A percentile compares a stretch with the other conserved stretches of the same genome.
phyloP scores from a whole-genome alignment of 2,113 vertebrate species.

The Proterorhinus semilunaris region DNA sequence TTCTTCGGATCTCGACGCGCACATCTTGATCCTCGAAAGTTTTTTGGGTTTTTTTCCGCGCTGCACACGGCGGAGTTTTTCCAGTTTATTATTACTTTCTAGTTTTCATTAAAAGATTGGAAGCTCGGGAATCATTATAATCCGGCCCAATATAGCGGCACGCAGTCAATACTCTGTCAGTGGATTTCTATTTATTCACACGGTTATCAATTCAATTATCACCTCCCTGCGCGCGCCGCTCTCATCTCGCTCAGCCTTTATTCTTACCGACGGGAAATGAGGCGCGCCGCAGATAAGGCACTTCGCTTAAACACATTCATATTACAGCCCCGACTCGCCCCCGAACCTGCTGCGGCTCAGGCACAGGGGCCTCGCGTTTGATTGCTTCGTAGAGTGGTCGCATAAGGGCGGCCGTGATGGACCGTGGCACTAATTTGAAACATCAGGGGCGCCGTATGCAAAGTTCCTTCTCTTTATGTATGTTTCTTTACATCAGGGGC shows the following conservation, averaged over 20 bases:
- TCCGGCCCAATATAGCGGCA: neutral
- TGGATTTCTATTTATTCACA: slow-evolving; percentile 2
- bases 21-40: too few relatives aligned
- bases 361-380: too few relatives aligned
- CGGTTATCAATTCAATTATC: slow-evolving; percentile 15
- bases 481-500: too few relatives aligned
- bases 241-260: neutral
- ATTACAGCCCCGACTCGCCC: too few relatives aligned
- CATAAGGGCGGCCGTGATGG: too few relatives aligned
- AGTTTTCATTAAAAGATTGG: slow-evolving; percentile 11
- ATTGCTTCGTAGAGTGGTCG: too few relatives aligned
- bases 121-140: neutral
- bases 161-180: neutral
- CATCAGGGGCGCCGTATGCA: too few relatives aligned
- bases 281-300: slow-evolving; percentile 39
- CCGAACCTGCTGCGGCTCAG: too few relatives aligned
- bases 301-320: slow-evolving; percentile 32
- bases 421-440: too few relatives aligned
- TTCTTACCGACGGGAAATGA: slow-evolving; percentile 11
- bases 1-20: too few relatives aligned
- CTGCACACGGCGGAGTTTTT: neutral
- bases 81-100: neutral
- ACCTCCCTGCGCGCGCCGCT: neutral
- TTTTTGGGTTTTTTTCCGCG: neutral
- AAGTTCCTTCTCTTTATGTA: too few relatives aligned